Conservation (phyloP, 1,140 invertebrate genomes). For the Eufriesea mexicana region DNA sequence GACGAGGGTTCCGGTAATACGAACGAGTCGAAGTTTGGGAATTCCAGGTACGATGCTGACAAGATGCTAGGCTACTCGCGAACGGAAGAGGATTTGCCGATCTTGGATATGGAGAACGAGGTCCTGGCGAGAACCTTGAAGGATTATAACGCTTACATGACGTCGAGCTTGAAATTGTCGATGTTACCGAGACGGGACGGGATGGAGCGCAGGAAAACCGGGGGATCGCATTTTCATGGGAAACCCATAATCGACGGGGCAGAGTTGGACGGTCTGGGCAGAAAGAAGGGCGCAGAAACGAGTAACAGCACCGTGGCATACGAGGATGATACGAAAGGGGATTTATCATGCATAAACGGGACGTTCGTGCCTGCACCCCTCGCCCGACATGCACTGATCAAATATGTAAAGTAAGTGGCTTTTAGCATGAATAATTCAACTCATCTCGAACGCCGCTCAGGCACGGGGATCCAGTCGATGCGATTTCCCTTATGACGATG, state of each 20-base stretch:
- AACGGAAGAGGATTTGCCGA: conserved; percentile 73
- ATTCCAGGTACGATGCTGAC: conserved; percentile 67
- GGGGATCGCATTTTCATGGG: conserved; percentile 32
- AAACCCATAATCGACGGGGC: conserved; percentile 61
- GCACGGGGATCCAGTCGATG: not conserved
- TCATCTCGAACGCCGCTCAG: conserved; percentile 5
- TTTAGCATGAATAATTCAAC: conserved; percentile 67
- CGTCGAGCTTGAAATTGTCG: conserved; percentile 60
- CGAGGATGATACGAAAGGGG: conserved; percentile 68
- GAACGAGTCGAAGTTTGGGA: conserved; percentile 9
- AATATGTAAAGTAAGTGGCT: conserved; percentile 81
- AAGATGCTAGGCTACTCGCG: conserved; percentile 77
- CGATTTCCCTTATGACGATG: conserved; percentile 25
- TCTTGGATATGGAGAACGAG: conserved; percentile 75
- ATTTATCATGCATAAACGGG: conserved; percentile 81
- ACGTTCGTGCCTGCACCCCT: conserved; percentile 79
- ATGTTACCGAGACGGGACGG: conserved; percentile 31
- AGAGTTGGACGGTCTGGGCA: conserved; percentile 10
- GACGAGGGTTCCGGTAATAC: no score
- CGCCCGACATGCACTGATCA: conserved; percentile 78
- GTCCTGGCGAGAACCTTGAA: conserved; percentile 74
- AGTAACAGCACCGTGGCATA: not conserved
- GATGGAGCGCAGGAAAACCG: conserved; percentile 6
- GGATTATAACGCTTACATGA: conserved; percentile 76
- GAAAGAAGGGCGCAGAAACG: conserved; percentile 19